Base-by-base conservation (phyloP, 2,113 vertebrate species). In the Paramisgurnus dabryanus region DNA sequence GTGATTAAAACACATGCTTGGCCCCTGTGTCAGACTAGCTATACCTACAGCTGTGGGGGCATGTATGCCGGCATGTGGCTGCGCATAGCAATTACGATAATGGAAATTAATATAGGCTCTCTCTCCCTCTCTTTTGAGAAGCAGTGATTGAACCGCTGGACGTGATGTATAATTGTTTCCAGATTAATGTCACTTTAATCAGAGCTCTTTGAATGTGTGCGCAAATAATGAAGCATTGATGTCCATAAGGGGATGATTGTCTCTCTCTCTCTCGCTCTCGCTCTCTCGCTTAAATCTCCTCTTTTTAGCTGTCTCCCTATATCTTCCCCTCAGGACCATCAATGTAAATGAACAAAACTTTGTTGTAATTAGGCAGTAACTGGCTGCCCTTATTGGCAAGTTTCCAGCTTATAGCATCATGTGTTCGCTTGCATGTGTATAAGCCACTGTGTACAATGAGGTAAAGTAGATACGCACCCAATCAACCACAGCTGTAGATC, bases 161-260 rank as follows among this genome's bases (percentile, higher is more conserved):
- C 90, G 92, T 92, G 90, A 90, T 90, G 87, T 83, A 68, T 90
- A 86, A 85, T 88, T 92, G 85, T 90, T 91, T 86, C 84, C 88
- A 91, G 83, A 90, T 87, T 87, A 85, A 88, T 89, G 87, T 85
- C 79, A 90, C 69, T 91, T 91, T 91, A 90, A 86, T 90, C 92
- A 84, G 88, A 90, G 83, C 88, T 90, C 77, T 83, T 78, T 86
- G 87, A 93, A 83, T 80, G 66, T 84, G 74, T 64, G 22, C 79
- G 81, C 88, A 87, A 91, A 86, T 92, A 91, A 91, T 88, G 84
- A 87, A 85, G 89, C 87, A 88, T 85, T 85, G 89, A 89, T 84
- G 84, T 82, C 87, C 89, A 82, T 89, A 60, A 66, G 68, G 71
- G 75, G 58, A 40, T 69, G 71, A 82, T 84, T 86, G 72, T 18